Evolutionary conservation across 2,797 vertebrate species (phyloP).

Genomic region (Paguma larvata): DNA sequence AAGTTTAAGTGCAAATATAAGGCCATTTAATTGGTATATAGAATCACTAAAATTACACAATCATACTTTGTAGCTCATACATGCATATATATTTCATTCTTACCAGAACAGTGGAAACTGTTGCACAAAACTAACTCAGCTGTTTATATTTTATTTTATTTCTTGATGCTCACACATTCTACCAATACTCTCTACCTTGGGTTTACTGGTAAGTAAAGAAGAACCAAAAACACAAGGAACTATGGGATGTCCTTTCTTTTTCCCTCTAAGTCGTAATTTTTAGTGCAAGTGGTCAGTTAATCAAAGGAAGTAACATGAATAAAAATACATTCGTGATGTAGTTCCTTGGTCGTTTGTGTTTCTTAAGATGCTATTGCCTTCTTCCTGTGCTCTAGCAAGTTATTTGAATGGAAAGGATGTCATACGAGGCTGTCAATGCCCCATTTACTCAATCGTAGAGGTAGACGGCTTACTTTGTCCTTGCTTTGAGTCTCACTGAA

Average conservation of each 20-base stretch:
- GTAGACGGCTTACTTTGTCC: not conserved
- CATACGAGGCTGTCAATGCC: not conserved
- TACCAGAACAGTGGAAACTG: not conserved
- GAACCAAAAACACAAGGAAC: not conserved
- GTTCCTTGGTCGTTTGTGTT: not conserved
- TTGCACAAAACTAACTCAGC: not conserved
- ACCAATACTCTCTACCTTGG: not conserved
- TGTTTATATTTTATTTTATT: not conserved
- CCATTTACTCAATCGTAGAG: not conserved
- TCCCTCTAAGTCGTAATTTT: not conserved
- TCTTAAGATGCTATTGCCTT: not conserved
- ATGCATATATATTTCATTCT: not conserved
- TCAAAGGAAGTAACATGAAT: not conserved
- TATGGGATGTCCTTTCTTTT: not conserved
- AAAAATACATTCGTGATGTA: not conserved
- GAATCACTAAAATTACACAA: not conserved
- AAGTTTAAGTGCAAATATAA: constrained; percentile 8
- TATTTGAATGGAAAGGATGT: not conserved
- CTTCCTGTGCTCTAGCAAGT: not conserved
- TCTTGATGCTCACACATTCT: not conserved
- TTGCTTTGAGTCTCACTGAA: not conserved
- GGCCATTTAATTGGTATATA: not conserved
- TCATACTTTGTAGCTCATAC: not conserved
- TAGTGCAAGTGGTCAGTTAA: not conserved
- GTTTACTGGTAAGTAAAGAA: not conserved